A percentile compares a stretch with the other conserved stretches of the same genome.
These are phyloP conservation scores for Callinectes sapidus DNA, from an alignment of 2,888 invertebrate genomes.

Conservation along the genomic window DNA sequence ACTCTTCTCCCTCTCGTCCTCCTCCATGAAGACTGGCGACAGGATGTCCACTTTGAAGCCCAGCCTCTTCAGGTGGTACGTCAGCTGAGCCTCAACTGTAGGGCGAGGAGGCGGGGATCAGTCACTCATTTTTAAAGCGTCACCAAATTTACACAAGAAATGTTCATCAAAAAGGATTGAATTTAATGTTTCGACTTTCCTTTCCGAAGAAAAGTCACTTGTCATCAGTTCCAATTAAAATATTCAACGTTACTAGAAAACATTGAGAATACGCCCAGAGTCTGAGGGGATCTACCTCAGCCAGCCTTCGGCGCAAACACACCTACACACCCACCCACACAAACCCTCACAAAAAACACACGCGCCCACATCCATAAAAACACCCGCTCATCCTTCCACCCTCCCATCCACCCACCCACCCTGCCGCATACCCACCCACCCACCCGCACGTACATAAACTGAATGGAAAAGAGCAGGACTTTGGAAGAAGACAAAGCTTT, in stretches of 20 bases:
- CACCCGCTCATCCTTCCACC: not conserved
- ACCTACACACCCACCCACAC: slow-evolving; percentile 14
- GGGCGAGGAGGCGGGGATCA: not conserved
- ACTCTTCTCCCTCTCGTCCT: slow-evolving; percentile 37
- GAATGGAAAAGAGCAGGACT: slow-evolving; percentile 16
- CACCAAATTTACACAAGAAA: not conserved
- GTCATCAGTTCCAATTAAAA: not conserved
- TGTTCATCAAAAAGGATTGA: not conserved
- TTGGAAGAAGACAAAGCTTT: slow-evolving; percentile 41
- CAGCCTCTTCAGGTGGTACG: slow-evolving; percentile 45
- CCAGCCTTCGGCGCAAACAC: not conserved
- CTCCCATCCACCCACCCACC: not conserved
- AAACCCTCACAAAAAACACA: slow-evolving; percentile 32
- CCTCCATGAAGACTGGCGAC: slow-evolving; percentile 29
- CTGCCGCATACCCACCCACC: not conserved
- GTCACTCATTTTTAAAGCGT: not conserved
- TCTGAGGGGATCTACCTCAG: no score
- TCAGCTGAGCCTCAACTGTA: slow-evolving; percentile 57
- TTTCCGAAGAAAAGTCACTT: not conserved
- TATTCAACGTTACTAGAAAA: not conserved
- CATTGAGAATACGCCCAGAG: not conserved
- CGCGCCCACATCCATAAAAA: not conserved
- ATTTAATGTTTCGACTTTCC: not conserved
- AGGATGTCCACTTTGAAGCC: slow-evolving; percentile 48
- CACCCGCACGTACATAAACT: not conserved